Evolutionary conservation across 2,888 invertebrate species (phyloP).

Genomic region (Diplolepis rosae): DNA sequence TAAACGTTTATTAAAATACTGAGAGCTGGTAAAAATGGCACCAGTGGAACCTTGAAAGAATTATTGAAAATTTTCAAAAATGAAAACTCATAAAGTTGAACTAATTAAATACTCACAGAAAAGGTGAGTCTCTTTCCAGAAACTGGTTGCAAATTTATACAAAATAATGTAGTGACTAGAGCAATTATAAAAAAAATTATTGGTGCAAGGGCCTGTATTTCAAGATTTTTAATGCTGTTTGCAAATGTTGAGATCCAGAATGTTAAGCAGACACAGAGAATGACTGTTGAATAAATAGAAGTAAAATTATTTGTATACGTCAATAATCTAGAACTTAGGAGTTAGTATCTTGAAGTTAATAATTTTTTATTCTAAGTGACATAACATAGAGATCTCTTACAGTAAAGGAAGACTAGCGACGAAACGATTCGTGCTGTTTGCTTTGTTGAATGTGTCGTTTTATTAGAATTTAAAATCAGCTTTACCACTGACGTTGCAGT

Average conservation of each 20-base stretch:
- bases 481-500: slow-evolving; percentile 58
- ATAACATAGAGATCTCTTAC: slow-evolving; percentile 62
- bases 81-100: background rate
- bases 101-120: slow-evolving; percentile 58
- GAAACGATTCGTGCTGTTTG: slow-evolving; percentile 73
- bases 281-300: slow-evolving; percentile 46
- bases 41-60: slow-evolving; percentile 85
- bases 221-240: slow-evolving; percentile 50
- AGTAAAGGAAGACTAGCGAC: slow-evolving; percentile 71
- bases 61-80: background rate
- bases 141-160: slow-evolving; percentile 67
- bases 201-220: slow-evolving; percentile 43
- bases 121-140: slow-evolving; percentile 67
- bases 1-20: slow-evolving; percentile 89
- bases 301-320: slow-evolving; percentile 13
- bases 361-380: slow-evolving; percentile 17
- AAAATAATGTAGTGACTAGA: slow-evolving; percentile 53
- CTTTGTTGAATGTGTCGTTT: slow-evolving; percentile 72
- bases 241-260: slow-evolving; percentile 46
- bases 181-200: slow-evolving; percentile 46
- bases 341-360: too few relatives aligned
- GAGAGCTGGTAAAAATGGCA: slow-evolving; percentile 85
- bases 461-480: slow-evolving; percentile 73
- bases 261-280: slow-evolving; percentile 54
- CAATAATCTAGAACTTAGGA: too few relatives aligned